These are phyloP conservation scores for Crambe crambe DNA, from an alignment of 37 sponge, comb jelly and placozoan species.

Conservation along the genomic window DNA sequence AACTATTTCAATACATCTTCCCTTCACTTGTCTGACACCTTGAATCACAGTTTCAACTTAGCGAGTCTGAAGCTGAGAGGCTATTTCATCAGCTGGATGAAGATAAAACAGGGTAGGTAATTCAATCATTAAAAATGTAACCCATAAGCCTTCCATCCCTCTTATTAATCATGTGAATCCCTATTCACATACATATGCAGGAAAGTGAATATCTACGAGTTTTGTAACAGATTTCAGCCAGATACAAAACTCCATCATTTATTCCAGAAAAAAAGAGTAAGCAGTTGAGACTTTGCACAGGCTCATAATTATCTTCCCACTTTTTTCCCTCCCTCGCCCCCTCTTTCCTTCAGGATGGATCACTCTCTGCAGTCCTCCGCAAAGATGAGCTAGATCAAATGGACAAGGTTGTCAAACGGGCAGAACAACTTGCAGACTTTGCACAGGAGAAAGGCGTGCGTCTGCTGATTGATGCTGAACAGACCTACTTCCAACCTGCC, in stretches of 20 bases:
- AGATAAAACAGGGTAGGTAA: conserved; percentile 33
- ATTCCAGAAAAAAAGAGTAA: conserved; percentile 12
- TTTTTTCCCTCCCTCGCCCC: not conserved
- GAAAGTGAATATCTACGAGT: conserved; percentile 21
- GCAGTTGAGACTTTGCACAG: too few species aligned
- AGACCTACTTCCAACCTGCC: conserved; percentile 85
- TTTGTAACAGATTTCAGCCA: conserved; percentile 41
- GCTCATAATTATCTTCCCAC: too few species aligned
- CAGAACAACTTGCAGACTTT: conserved; percentile 42
- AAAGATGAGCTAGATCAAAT: conserved; percentile 39
- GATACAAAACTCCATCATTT: conserved; percentile 16
- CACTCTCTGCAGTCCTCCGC: conserved; percentile 9
- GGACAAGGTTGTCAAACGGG: conserved; percentile 21
- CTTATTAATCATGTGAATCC: too few species aligned
- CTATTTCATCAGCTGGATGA: conserved; percentile 51
- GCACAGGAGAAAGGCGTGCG: conserved; percentile 60
- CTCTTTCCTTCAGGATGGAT: not conserved
- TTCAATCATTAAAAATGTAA: too few species aligned
- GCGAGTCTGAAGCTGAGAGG: conserved; percentile 14
- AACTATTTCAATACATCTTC: not conserved
- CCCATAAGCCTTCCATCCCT: too few species aligned
- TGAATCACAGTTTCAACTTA: not conserved
- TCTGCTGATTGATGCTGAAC: conserved; percentile 87
- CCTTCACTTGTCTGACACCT: too few species aligned
- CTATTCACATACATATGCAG: conserved; percentile 23